phyloP scores from a whole-genome alignment of 2,113 vertebrate species.

The Azemiops feae region DNA sequence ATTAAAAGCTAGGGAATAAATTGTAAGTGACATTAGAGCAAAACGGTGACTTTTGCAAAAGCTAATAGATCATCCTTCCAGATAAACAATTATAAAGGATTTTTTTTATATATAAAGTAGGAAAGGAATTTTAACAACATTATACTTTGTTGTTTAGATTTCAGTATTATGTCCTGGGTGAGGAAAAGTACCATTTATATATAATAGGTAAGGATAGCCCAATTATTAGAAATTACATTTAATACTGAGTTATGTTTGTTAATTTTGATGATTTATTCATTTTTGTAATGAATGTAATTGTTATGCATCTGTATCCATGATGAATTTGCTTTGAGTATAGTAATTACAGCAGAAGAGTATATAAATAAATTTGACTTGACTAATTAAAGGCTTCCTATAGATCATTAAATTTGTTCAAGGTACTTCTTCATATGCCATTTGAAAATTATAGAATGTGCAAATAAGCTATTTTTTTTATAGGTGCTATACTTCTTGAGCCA shows the following conservation, averaged over 20 bases:
- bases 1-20: neutral
- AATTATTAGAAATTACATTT: neutral
- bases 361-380: neutral
- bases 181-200: neutral
- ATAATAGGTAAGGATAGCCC: neutral
- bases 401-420: neutral
- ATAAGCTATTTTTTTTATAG: neutral
- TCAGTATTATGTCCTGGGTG: neutral
- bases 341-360: neutral
- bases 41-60: neutral
- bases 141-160: neutral
- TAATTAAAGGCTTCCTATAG: neutral
- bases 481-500: neutral
- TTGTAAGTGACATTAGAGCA: neutral
- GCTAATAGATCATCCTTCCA: neutral
- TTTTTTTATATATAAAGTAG: neutral
- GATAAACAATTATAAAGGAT: neutral
- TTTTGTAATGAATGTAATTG: neutral
- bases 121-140: neutral
- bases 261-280: slow-evolving; percentile 1
- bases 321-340: neutral
- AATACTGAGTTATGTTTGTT: neutral
- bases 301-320: neutral
- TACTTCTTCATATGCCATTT: neutral
- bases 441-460: neutral